Percentiles rank a stretch among this genome's conserved stretches.
These are phyloP conservation scores for Chlamydotis undulata DNA, from an alignment of 2,113 vertebrate species.

Conservation along the genomic window DNA sequence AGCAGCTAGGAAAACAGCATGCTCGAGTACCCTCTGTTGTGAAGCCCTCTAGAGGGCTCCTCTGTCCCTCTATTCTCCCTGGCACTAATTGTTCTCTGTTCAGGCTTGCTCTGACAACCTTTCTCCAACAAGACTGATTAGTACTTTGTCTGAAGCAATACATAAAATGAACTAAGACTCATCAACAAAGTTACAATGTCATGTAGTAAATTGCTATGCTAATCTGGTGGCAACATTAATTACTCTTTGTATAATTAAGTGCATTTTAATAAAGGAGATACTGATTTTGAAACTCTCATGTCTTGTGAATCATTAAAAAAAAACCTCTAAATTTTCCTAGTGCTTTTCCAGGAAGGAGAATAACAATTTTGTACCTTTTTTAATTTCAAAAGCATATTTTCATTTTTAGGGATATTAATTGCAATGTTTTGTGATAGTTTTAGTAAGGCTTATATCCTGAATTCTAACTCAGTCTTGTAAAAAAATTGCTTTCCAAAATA, in stretches of 20 bases:
- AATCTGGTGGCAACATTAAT: slow-evolving; percentile 46
- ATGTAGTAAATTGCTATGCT: slow-evolving; percentile 35
- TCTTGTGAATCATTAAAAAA: neutral
- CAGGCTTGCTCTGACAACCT: neutral
- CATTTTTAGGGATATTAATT: neutral
- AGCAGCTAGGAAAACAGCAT: neutral
- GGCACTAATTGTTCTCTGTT: neutral
- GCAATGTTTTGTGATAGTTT: neutral
- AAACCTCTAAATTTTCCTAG: neutral
- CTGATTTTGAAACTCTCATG: slow-evolving; percentile 11
- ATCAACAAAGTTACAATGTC: slow-evolving; percentile 37
- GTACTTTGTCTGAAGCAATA: slow-evolving; percentile 14
- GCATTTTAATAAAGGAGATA: slow-evolving; percentile 31
- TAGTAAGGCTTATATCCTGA: neutral
- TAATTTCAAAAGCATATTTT: neutral
- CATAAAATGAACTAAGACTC: neutral
- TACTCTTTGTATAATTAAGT: slow-evolving; percentile 53
- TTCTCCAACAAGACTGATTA: slow-evolving; percentile 17
- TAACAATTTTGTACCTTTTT: neutral
- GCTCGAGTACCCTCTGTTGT: neutral
- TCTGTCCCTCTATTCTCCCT: neutral
- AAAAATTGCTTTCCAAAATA: neutral
- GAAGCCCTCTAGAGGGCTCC: neutral
- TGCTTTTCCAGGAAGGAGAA: neutral
- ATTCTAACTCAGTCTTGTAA: neutral